Evolutionary conservation across 1,140 invertebrate genomes (phyloP).

Genomic region (Drosophila pseudoobscura): DNA sequence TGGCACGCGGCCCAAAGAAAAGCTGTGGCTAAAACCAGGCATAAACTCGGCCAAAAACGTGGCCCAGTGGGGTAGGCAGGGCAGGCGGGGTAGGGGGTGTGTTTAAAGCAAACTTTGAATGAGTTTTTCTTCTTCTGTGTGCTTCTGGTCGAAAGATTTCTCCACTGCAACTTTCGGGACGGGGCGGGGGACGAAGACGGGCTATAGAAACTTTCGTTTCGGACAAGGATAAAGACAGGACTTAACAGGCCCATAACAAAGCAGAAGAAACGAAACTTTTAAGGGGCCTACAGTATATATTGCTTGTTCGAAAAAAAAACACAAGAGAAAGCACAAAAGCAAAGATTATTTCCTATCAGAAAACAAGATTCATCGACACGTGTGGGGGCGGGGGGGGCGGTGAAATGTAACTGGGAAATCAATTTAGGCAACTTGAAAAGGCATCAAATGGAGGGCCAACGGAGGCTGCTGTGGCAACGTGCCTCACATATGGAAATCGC

Average conservation of each 20-base stretch:
- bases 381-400: conserved; percentile 20
- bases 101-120: conserved; percentile 23
- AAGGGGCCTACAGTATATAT: conserved; percentile 29
- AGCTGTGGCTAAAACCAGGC: conserved; percentile 37
- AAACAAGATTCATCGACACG: conserved; percentile 55
- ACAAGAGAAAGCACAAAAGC: conserved; percentile 1
- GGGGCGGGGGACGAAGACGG: background rate
- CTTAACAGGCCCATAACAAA: conserved; percentile 43
- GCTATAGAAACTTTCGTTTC: conserved; percentile 16
- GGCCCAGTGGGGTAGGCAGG: background rate
- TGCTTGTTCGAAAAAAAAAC: conserved; percentile 37
- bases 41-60: conserved; percentile 33
- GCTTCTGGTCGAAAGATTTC: conserved; percentile 14
- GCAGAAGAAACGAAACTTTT: conserved; percentile 47
- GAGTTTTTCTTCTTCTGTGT: conserved; percentile 33
- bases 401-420: conserved; percentile 70
- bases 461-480: conserved; percentile 25
- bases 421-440: conserved; percentile 73
- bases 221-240: conserved; percentile 19
- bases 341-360: conserved; percentile 58
- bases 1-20: background rate
- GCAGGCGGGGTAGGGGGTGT: too few relatives aligned
- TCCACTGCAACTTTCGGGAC: conserved; percentile 7
- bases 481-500: conserved; percentile 23
- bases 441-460: conserved; percentile 47